phyloP scores from a whole-genome alignment of 92 coral and sea anemone species.

The Parazoanthus darwini region DNA sequence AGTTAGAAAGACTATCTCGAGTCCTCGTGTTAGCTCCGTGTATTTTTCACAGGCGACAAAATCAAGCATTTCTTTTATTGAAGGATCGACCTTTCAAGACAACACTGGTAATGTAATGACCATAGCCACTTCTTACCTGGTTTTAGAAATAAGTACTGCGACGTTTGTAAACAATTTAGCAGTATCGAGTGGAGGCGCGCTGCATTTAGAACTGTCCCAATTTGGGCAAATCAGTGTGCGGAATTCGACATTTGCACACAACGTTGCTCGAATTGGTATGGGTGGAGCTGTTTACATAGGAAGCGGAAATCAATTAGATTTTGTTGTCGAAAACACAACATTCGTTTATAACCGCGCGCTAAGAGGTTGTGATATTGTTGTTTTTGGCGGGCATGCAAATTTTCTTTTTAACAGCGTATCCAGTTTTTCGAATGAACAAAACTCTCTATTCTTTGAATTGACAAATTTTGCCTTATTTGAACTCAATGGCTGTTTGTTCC shows the following conservation, averaged over 20 bases:
- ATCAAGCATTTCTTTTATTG: background rate
- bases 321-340: background rate
- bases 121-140: background rate
- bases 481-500: background rate
- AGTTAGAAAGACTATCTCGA: background rate
- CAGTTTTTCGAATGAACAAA: background rate
- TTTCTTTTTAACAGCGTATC: background rate
- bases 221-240: background rate
- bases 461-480: background rate
- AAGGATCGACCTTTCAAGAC: background rate
- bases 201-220: background rate
- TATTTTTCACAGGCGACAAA: background rate
- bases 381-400: background rate
- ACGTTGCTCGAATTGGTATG: background rate
- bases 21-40: background rate
- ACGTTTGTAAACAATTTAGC: background rate
- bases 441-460: background rate
- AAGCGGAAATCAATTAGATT: background rate
- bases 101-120: background rate
- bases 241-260: background rate
- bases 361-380: background rate
- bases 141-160: background rate
- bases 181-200: background rate
- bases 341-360: background rate
- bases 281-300: slow-evolving; percentile 28